A percentile compares a stretch with the other conserved stretches of the same genome.
These are phyloP conservation scores for Collichthys lucidus DNA, from an alignment of 2,113 vertebrate species.

Conservation along the genomic window DNA sequence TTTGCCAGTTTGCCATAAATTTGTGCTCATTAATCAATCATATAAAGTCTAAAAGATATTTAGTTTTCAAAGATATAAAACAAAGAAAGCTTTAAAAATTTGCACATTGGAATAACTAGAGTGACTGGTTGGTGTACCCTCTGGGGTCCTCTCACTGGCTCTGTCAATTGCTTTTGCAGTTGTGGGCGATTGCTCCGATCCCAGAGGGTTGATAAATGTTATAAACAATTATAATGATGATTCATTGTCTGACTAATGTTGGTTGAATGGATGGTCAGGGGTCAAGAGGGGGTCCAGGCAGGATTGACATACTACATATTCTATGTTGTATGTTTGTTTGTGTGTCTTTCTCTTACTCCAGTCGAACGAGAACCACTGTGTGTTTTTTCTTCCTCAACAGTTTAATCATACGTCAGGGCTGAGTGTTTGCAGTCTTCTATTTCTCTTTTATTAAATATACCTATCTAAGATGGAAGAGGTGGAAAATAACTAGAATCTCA, in stretches of 20 bases:
- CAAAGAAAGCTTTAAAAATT: neutral
- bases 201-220: no score
- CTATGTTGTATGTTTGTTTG: neutral
- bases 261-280: neutral
- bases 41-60: neutral
- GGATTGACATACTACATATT: neutral
- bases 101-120: neutral
- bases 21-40: no score
- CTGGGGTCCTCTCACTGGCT: no score
- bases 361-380: no score
- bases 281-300: neutral
- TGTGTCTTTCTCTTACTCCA: no score
- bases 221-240: no score
- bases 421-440: neutral
- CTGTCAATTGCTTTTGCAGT: no score
- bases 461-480: neutral
- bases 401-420: neutral
- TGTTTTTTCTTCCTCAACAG: neutral
- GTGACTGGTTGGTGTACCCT: neutral
- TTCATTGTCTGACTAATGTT: neutral
- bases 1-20: no score
- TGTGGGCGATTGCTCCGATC: no score
- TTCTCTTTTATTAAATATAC: neutral
- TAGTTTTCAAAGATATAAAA: neutral
- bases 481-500: neutral